Evolutionary conservation across 2,113 vertebrate species (phyloP), one percentile per base, ranked within the genome.

Genomic region (Pseudonaja textilis): DNA sequence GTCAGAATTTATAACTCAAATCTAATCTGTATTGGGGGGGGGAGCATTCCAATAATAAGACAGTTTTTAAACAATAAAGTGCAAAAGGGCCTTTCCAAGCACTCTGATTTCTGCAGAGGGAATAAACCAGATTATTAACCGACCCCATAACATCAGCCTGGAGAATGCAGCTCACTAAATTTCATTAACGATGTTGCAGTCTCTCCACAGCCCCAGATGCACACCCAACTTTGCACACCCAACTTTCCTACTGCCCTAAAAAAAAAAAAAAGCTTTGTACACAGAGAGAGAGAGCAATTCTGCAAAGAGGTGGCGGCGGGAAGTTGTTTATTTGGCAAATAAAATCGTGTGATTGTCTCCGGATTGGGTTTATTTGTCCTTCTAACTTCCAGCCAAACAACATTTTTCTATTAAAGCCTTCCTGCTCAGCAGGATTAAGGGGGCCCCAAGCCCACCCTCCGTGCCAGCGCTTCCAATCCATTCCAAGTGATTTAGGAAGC

Each of bases 401-500:
- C 85, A 45, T 86, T 91, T 85, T 93, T 45, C 88, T 88, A 88
- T 93, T 89, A 89, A 92, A 56, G 61, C 81, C 94, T 91, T 92
- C 89, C 92, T 89, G 89, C 91, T 89, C 81, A 47, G 85, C 89
- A 90, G 90, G 89, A 93, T 87, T 92, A 88, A 50, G 74, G 88
- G 87, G 94, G 87, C 45, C 92, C 54, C 26, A 87, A 93, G 96
- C 47, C 47, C 96, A 97, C 96, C 97, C 95, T 94, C 90, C 87
- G 94, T 45, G 94, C 94, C 93, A 85, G 93, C 23, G 39, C 96
- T 96, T 94, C 96, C 93, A 96, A 96, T 93, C 95, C 90, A 95
- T 96, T 96, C 94, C 69, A 45, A 97, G 93, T 93, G 95, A 95
- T 97, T 96, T 96, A 95, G 96, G 97, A 97, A 98, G 97, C 97